These are phyloP conservation scores for Palythoa grandiflora DNA, from an alignment of 92 coral and sea anemone genomes.

Conservation along the genomic window DNA sequence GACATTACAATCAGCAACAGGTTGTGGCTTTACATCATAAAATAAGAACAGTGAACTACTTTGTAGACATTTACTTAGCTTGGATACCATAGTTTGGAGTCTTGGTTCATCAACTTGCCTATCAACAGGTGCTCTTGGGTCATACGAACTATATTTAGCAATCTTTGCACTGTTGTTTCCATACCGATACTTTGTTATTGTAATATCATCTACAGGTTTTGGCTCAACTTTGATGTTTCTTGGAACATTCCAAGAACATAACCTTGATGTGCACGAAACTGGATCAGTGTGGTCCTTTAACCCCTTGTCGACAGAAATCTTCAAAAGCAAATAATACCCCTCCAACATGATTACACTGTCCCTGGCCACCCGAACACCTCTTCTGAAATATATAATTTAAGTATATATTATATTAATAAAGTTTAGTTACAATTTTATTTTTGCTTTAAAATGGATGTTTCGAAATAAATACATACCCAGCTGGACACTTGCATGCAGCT, in stretches of 20 bases:
- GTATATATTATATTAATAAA: too few relatives aligned
- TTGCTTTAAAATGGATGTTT: too few relatives aligned
- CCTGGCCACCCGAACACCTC: slow-evolving; percentile 54
- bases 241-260: slow-evolving; percentile 58
- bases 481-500: slow-evolving; percentile 74
- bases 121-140: slow-evolving; percentile 68
- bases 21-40: too few relatives aligned
- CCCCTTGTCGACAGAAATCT: slow-evolving; percentile 45
- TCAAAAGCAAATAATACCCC: slow-evolving; percentile 60
- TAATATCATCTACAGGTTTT: slow-evolving; percentile 57
- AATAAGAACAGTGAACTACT: too few relatives aligned
- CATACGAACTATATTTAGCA: slow-evolving; percentile 52
- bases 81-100: slow-evolving; percentile 23
- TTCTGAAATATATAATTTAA: slow-evolving; percentile 39
- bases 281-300: slow-evolving; percentile 52
- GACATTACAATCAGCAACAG: too few relatives aligned
- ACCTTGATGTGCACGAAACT: slow-evolving; percentile 53
- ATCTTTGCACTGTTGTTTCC: slow-evolving; percentile 41
- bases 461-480: slow-evolving; percentile 56
- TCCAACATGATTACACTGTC: slow-evolving; percentile 59
- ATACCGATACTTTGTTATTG: slow-evolving; percentile 51
- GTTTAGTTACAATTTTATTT: too few relatives aligned
- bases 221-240: slow-evolving; percentile 56
- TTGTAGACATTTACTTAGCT: too few relatives aligned
- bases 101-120: slow-evolving; percentile 34